phyloP scores from a whole-genome alignment of 2,888 invertebrate species.

The Pterobdella sp. region DNA sequence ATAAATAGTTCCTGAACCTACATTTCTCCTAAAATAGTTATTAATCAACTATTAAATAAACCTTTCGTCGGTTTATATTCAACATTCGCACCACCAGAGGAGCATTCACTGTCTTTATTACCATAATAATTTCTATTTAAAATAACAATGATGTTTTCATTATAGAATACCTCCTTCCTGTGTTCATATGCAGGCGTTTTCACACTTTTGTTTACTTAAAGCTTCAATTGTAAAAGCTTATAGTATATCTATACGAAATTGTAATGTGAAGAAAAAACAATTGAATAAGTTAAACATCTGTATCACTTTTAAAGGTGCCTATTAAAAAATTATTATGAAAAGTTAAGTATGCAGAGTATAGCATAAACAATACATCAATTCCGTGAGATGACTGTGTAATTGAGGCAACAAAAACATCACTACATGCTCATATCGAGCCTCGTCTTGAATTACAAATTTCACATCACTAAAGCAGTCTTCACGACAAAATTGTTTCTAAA shows the following conservation, averaged over 20 bases:
- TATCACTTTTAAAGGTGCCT: not conserved
- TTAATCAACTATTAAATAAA: too few relatives aligned
- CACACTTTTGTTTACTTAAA: conserved; percentile 12
- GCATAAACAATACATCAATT: not conserved
- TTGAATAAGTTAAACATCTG: too few relatives aligned
- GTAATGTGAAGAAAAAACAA: too few relatives aligned
- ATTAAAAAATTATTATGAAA: not conserved
- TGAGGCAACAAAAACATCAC: not conserved
- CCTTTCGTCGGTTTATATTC: too few relatives aligned
- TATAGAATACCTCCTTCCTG: not conserved
- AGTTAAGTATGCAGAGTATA: not conserved
- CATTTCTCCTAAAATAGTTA: too few relatives aligned
- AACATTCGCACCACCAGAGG: not conserved
- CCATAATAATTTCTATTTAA: not conserved
- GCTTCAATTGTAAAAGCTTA: too few relatives aligned
- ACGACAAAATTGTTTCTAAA: too few relatives aligned
- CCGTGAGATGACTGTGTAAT: not conserved
- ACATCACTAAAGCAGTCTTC: too few relatives aligned
- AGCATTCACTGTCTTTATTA: not conserved
- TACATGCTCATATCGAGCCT: too few relatives aligned
- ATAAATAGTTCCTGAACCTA: too few relatives aligned
- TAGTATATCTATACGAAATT: too few relatives aligned
- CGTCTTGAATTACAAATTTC: too few relatives aligned
- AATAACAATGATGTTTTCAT: conserved; percentile 9
- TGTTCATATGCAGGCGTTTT: not conserved